Conservation (phyloP, 2,113 vertebrate genomes). For the Hemibates koningsi region DNA sequence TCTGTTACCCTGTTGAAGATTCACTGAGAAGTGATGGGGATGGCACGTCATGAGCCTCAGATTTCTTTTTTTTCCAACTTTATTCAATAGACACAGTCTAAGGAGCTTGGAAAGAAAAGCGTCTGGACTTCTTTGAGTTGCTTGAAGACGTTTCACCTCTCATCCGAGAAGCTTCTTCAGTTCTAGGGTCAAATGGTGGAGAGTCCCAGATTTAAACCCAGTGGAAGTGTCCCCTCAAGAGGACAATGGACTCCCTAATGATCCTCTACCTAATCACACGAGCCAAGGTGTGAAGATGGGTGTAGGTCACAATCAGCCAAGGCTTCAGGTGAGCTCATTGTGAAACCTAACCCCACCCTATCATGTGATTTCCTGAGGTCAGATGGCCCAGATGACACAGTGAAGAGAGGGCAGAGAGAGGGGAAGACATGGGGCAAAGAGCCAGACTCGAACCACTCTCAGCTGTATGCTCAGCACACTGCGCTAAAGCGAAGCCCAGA, state of each 20-base stretch:
- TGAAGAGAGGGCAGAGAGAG: neutral
- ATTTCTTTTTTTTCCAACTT: fast-evolving
- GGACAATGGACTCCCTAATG: neutral
- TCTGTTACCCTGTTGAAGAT: neutral
- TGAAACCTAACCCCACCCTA: neutral
- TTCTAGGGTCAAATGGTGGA: neutral
- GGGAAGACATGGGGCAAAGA: neutral
- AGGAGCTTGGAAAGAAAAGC: neutral
- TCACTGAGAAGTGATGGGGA: neutral
- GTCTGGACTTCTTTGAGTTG: neutral
- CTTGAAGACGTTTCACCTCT: neutral
- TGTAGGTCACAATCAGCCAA: neutral
- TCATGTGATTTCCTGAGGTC: neutral
- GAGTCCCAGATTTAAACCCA: no score
- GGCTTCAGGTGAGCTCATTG: neutral
- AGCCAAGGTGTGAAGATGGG: neutral
- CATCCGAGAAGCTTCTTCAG: neutral
- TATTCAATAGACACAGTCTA: neutral
- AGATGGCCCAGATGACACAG: neutral
- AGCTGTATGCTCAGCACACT: neutral
- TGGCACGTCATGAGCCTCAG: neutral
- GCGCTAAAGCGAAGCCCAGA: neutral
- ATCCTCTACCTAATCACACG: neutral
- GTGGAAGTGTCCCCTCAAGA: neutral
- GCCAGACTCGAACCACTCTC: neutral